A percentile compares a stretch with the other conserved stretches of the same genome.
These are phyloP conservation scores for Hyposmocoma kahamanoa DNA, from an alignment of 1,140 invertebrate genomes.

Conservation along the genomic window DNA sequence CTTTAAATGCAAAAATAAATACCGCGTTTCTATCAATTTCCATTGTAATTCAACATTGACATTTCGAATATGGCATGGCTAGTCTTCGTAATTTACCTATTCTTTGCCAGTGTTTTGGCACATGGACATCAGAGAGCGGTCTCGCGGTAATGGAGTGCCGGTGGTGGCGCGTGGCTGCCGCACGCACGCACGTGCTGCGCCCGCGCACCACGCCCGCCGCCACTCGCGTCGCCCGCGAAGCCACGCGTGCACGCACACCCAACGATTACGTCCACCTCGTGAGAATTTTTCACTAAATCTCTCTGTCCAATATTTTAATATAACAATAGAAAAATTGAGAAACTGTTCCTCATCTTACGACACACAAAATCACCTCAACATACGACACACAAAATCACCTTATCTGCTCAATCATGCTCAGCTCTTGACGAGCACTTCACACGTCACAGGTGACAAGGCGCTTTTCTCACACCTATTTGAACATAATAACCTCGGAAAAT, in stretches of 20 bases:
- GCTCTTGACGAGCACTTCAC: not conserved
- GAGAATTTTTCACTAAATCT: slow-evolving; percentile 21
- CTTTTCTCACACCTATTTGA: not conserved
- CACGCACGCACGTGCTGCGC: slow-evolving; percentile 30
- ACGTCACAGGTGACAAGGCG: not conserved
- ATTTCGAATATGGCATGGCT: too few relatives aligned
- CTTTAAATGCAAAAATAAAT: too few relatives aligned
- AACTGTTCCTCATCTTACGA: too few relatives aligned
- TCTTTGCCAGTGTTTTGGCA: slow-evolving; percentile 34
- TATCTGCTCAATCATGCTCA: slow-evolving; percentile 1
- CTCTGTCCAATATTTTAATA: too few relatives aligned
- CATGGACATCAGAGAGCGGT: slow-evolving; percentile 28
- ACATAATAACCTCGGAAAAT: slow-evolving; percentile 5
- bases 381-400: too few relatives aligned
- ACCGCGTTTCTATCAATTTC: too few relatives aligned
- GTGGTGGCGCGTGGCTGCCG: slow-evolving; percentile 14
- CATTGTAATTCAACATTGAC: too few relatives aligned
- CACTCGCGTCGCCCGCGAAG: slow-evolving; percentile 23
- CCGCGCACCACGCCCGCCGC: slow-evolving; percentile 20
- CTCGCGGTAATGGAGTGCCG: slow-evolving; percentile 59
- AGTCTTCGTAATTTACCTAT: too few relatives aligned
- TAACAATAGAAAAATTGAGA: too few relatives aligned
- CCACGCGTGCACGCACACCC: slow-evolving; percentile 40
- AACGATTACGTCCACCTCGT: slow-evolving; percentile 57
- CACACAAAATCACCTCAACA: too few relatives aligned